Conservation (phyloP, 2,113 vertebrate species). For the Microtus oregoni region DNA sequence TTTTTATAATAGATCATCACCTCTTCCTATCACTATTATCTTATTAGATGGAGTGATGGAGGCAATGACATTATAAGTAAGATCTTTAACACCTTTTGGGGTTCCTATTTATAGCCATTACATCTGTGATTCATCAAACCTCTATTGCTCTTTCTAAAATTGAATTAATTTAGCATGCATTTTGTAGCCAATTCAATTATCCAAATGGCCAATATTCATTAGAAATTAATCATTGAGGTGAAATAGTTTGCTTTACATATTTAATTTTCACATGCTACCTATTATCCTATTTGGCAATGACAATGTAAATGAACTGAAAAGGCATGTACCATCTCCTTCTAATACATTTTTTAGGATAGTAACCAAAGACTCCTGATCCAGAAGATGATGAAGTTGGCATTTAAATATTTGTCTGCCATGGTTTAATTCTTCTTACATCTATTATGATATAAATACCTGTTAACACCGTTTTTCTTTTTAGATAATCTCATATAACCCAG, state of each 20-base stretch:
- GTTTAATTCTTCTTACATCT: not conserved
- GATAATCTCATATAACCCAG: not conserved
- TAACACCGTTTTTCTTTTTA: no score
- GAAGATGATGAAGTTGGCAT: not conserved
- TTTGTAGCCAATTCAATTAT: not conserved
- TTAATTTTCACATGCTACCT: not conserved
- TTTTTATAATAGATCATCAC: not conserved
- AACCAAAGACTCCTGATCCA: not conserved
- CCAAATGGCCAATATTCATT: not conserved
- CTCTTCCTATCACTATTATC: not conserved
- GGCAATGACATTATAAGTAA: not conserved
- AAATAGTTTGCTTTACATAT: not conserved
- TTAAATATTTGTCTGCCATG: not conserved
- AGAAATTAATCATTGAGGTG: slow-evolving; percentile 16
- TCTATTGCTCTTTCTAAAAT: not conserved
- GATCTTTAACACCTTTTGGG: not conserved
- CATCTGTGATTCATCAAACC: not conserved
- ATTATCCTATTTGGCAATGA: not conserved
- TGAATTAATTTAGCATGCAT: not conserved
- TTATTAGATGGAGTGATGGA: not conserved
- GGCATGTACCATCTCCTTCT: not conserved
- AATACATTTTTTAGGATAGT: not conserved
- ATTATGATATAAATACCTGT: not conserved
- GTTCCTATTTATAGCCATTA: not conserved
- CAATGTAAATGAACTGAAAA: not conserved